phyloP scores from a whole-genome alignment of 2,113 vertebrate genomes.

The Dasyurus viverrinus region DNA sequence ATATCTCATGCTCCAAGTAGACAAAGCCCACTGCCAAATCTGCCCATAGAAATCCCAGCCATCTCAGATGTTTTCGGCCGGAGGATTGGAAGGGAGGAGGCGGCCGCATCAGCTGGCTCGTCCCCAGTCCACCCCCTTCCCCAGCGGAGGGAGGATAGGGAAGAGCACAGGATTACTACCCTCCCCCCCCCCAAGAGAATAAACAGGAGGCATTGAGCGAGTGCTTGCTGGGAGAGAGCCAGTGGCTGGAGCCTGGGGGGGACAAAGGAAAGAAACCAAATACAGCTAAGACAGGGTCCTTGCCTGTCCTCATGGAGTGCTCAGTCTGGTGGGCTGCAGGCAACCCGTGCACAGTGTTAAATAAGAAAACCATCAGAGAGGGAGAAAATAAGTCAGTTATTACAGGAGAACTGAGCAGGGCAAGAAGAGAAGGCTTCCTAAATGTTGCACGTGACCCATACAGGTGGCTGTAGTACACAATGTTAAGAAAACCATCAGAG shows the following conservation, averaged over 20 bases:
- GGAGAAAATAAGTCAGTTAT: no score
- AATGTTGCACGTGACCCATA: no score
- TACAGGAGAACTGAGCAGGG: no score
- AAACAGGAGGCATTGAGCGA: neutral
- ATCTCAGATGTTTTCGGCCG: conserved; percentile 31
- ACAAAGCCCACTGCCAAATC: conserved; percentile 65
- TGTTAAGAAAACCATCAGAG: neutral
- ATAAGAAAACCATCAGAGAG: no score
- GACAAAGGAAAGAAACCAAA: neutral
- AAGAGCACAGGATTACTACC: neutral
- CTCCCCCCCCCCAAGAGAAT: neutral
- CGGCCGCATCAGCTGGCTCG: neutral
- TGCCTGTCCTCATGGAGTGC: neutral
- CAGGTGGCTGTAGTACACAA: neutral
- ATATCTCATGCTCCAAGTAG: conserved; percentile 57
- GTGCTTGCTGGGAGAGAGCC: neutral
- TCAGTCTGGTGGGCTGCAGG: neutral
- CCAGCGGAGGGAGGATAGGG: neutral
- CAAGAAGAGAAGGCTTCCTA: no score
- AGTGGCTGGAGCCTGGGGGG: neutral
- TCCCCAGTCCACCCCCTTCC: neutral
- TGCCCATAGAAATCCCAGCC: conserved; percentile 60
- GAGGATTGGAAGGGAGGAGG: neutral
- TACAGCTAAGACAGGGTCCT: neutral
- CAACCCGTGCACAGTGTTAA: neutral